A percentile compares a stretch with the other conserved stretches of the same genome.
These are phyloP conservation scores for Pararge aegeria DNA, from an alignment of 1,140 invertebrate species.

Conservation along the genomic window DNA sequence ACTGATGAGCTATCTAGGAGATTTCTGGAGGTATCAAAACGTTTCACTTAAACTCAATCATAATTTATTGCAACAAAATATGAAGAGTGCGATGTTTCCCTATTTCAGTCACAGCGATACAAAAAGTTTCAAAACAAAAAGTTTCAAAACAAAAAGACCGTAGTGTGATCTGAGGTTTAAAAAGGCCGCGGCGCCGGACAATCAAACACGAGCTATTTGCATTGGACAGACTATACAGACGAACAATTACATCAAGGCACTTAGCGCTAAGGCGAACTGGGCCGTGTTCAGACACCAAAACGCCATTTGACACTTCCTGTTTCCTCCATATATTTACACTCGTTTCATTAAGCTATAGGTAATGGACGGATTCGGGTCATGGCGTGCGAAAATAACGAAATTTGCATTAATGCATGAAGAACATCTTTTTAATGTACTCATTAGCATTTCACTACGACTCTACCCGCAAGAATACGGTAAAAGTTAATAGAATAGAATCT, in stretches of 20 bases:
- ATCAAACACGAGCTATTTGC: constrained; percentile 71
- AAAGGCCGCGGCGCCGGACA: constrained; percentile 36
- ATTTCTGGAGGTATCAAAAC: no score
- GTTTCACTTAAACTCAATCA: no score
- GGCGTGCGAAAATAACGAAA: constrained; percentile 42
- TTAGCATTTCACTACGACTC: not conserved
- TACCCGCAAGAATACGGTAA: not conserved
- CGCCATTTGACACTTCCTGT: constrained; percentile 76
- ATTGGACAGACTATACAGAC: constrained; percentile 51
- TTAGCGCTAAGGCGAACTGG: constrained; percentile 64
- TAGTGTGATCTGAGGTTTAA: not conserved
- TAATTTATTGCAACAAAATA: no score
- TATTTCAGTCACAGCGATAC: no score
- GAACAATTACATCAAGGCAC: constrained; percentile 73
- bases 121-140: not conserved
- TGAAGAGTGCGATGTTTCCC: no score
- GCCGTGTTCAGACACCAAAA: constrained; percentile 69
- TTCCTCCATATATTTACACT: constrained; percentile 63
- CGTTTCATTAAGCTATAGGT: constrained; percentile 44
- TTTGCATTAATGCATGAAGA: constrained; percentile 29
- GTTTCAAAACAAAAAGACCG: not conserved
- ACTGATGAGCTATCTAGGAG: no score
- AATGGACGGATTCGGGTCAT: constrained; percentile 48
- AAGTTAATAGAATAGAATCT: no score
- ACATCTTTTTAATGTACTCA: not conserved